These are phyloP conservation scores for Bos javanicus DNA, from an alignment of 2,113 vertebrate species.

Conservation along the genomic window DNA sequence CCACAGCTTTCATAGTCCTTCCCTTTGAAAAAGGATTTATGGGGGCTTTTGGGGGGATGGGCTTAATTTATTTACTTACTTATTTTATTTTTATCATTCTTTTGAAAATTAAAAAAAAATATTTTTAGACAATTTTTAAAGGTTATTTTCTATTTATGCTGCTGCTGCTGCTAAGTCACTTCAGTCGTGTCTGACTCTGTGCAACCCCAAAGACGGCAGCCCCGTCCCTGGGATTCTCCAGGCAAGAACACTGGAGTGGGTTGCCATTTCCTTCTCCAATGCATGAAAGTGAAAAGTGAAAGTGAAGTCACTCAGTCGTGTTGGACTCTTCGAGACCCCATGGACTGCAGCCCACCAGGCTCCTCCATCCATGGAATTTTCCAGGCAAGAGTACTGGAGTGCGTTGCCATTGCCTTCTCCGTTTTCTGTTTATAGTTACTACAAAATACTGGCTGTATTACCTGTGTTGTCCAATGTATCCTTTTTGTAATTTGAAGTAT, in stretches of 20 bases:
- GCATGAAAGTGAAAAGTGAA: background rate
- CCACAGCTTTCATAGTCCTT: background rate
- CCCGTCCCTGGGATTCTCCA: background rate
- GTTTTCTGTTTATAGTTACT: background rate
- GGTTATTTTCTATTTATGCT: background rate
- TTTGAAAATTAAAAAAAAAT: background rate
- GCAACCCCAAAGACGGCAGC: background rate
- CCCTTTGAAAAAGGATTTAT: background rate
- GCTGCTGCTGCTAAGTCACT: background rate
- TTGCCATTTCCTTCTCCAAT: background rate
- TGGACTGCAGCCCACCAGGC: no score
- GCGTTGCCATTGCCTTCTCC: no score
- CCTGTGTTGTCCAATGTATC: background rate
- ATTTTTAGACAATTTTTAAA: background rate
- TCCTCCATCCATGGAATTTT: no score
- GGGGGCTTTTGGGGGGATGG: accelerated
- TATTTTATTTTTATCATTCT: background rate
- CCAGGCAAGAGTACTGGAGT: no score
- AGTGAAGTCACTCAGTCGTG: background rate
- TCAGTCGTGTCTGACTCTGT: background rate
- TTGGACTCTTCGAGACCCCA: background rate
- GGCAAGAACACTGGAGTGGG: no score
- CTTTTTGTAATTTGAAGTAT: background rate
- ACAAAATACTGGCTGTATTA: background rate
- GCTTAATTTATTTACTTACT: background rate